These are phyloP conservation scores for Acronicta leporina DNA, from an alignment of 2,888 invertebrate species.

Conservation along the genomic window DNA sequence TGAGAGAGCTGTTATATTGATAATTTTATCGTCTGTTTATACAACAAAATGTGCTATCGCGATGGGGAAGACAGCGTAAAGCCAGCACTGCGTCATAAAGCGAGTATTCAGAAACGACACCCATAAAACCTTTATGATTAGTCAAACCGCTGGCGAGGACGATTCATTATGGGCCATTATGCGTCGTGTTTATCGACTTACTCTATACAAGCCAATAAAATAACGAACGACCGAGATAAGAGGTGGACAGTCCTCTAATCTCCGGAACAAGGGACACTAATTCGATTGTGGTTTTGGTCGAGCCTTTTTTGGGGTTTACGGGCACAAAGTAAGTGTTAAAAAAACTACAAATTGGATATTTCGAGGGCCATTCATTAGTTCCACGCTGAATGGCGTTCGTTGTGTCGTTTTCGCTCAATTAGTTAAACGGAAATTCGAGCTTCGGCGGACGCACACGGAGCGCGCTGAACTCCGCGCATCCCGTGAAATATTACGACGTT, in stretches of 20 bases:
- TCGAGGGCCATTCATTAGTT: slow-evolving; percentile 87
- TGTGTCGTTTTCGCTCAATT: slow-evolving; percentile 88
- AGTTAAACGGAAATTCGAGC: slow-evolving; percentile 86
- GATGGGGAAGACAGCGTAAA: slow-evolving; percentile 51
- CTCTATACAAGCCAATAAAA: slow-evolving; percentile 89
- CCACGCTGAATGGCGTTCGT: slow-evolving; percentile 83
- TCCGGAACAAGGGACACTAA: slow-evolving; percentile 89
- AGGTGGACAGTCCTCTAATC: slow-evolving; percentile 88
- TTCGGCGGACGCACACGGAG: slow-evolving; percentile 71
- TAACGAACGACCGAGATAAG: slow-evolving; percentile 89
- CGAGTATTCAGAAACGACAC: slow-evolving; percentile 79
- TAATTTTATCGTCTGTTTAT: slow-evolving; percentile 70
- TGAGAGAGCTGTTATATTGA: slow-evolving; percentile 57
- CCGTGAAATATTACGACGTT: slow-evolving; percentile 57
- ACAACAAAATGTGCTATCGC: slow-evolving; percentile 67
- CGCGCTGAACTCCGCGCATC: slow-evolving; percentile 34
- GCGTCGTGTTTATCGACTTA: slow-evolving; percentile 88
- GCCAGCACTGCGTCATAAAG: slow-evolving; percentile 72
- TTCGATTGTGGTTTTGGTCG: slow-evolving; percentile 89
- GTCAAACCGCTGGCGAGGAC: slow-evolving; percentile 85
- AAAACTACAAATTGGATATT: slow-evolving; percentile 89
- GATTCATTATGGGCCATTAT: slow-evolving; percentile 89
- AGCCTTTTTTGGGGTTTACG: slow-evolving; percentile 87
- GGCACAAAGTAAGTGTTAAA: slow-evolving; percentile 89
- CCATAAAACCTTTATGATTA: slow-evolving; percentile 88